Conservation (phyloP, 2,113 vertebrate genomes). For the Dicaeum eximium region DNA sequence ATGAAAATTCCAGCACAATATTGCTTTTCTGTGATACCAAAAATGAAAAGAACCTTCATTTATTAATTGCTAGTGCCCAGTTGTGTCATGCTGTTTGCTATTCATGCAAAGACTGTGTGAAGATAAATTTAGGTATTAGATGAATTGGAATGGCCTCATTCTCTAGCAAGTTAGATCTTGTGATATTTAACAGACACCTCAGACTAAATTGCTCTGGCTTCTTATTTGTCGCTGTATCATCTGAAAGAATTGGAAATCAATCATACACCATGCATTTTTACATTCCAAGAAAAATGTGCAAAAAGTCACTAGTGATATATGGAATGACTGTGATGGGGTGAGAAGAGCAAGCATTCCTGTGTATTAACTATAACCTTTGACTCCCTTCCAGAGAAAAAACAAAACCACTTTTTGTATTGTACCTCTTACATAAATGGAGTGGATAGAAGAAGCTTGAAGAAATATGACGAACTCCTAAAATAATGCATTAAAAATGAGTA, state of each 20-base stretch:
- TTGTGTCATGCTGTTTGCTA: neutral
- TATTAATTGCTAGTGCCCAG: neutral
- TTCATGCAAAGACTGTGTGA: neutral
- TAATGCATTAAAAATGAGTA: neutral
- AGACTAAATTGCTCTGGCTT: neutral
- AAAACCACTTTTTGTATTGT: neutral
- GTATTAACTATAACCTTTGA: slow-evolving; percentile 7
- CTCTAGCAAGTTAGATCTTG: neutral
- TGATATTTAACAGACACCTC: slow-evolving; percentile 1
- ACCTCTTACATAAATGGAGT: neutral
- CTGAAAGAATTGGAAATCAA: slow-evolving; percentile 32
- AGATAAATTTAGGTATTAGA: neutral
- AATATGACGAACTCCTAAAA: neutral
- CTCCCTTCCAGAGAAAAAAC: neutral
- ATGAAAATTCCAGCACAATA: neutral
- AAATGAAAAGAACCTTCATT: neutral
- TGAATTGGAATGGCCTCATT: neutral
- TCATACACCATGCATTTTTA: neutral
- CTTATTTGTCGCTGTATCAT: slow-evolving; percentile 24
- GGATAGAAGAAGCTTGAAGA: neutral
- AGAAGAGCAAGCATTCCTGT: neutral
- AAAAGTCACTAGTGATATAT: slow-evolving; percentile 17
- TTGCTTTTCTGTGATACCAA: neutral
- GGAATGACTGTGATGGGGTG: neutral
- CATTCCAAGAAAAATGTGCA: neutral